Conservation (phyloP, 2,888 invertebrate genomes). For the Apamea epomidion region DNA sequence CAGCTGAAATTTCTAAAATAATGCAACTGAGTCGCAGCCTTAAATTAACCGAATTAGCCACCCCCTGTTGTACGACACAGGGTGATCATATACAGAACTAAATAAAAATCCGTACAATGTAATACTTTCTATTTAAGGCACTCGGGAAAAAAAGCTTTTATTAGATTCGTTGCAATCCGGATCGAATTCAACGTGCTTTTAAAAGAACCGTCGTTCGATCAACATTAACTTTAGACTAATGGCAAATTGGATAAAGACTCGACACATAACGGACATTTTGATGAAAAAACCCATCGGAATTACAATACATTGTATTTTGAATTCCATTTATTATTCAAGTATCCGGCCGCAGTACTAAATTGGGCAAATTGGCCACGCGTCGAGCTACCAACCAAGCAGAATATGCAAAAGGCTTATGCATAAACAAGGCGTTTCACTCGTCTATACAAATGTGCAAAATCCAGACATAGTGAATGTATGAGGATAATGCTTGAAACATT, state of each 20-base stretch:
- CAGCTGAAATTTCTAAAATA: background rate
- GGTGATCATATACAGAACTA: background rate
- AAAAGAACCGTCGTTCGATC: slow-evolving; percentile 24
- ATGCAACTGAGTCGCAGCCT: background rate
- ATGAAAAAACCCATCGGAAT: slow-evolving; percentile 39
- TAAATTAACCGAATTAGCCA: background rate
- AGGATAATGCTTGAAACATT: slow-evolving; percentile 29
- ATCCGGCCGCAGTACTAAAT: slow-evolving; percentile 60
- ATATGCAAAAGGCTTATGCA: slow-evolving; percentile 72
- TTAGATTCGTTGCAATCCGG: background rate
- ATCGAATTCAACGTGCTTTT: background rate
- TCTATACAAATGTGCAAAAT: slow-evolving; percentile 51
- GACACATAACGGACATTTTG: slow-evolving; percentile 16
- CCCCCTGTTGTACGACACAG: background rate
- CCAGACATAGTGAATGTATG: slow-evolving; percentile 39
- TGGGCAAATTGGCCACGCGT: slow-evolving; percentile 63
- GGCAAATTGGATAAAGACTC: slow-evolving; percentile 31
- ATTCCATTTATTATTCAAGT: slow-evolving; percentile 58
- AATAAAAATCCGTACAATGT: background rate
- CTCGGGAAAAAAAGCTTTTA: background rate
- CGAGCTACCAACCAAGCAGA: slow-evolving; percentile 56
- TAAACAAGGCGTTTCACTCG: slow-evolving; percentile 66
- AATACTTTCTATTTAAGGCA: background rate
- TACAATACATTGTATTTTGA: slow-evolving; percentile 56
- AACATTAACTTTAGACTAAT: slow-evolving; percentile 29